Evolutionary conservation across 1,140 invertebrate species (phyloP).

Genomic region (Caenorhabditis brenneri): DNA sequence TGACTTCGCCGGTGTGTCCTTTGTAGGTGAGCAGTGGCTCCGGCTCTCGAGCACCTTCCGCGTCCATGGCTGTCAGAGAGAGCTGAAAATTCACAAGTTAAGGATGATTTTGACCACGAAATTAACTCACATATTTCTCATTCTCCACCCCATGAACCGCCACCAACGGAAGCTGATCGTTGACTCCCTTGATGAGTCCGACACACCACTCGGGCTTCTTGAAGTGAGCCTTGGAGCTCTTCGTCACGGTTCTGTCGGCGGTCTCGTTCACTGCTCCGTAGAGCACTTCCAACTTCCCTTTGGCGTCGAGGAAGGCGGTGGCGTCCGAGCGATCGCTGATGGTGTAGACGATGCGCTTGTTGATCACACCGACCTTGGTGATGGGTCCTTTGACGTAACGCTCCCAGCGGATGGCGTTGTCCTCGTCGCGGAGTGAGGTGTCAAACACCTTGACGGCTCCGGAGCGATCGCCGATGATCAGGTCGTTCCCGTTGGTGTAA

Average conservation of each 20-base stretch:
- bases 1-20: conserved; percentile 7
- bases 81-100: background rate
- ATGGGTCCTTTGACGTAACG: background rate
- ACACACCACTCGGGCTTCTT: conserved; percentile 6
- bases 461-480: background rate
- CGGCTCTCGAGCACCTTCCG: background rate
- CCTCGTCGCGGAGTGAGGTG: background rate
- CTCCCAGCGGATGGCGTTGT: conserved; percentile 6
- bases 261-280: background rate
- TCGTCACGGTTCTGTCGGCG: too few relatives aligned
- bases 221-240: background rate
- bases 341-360: background rate
- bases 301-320: background rate
- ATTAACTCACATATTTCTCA: background rate
- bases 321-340: background rate
- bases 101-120: too few relatives aligned
- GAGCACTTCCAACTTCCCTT: background rate
- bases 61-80: background rate
- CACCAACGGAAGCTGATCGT: background rate
- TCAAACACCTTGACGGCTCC: background rate
- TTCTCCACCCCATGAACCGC: conserved; percentile 2
- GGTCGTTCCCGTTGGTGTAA: background rate
- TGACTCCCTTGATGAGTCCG: background rate
- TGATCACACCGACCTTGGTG: conserved; percentile 4
- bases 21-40: background rate